These are phyloP conservation scores for Cotesia vestalis DNA, from an alignment of 1,140 invertebrate genomes.

Conservation along the genomic window DNA sequence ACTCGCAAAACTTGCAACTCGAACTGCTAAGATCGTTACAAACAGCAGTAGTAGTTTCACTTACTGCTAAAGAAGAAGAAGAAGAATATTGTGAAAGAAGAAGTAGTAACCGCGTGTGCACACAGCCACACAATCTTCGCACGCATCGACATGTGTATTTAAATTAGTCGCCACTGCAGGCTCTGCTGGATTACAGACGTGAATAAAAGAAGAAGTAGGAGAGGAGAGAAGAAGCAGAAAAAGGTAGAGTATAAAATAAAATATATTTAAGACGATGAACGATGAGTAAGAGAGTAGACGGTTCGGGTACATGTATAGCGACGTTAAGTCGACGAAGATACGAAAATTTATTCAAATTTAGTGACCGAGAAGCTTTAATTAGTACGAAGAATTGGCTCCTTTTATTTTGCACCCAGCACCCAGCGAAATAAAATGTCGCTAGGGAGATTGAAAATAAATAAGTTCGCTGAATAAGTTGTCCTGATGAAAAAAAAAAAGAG, in stretches of 20 bases:
- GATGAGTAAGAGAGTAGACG: neutral
- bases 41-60: neutral
- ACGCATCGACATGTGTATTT: conserved; percentile 66
- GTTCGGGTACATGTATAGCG: neutral
- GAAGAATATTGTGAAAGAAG: neutral
- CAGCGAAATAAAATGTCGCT: neutral
- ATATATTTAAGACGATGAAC: conserved; percentile 10
- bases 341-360: conserved; percentile 57
- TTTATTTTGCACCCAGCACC: neutral
- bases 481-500: conserved; percentile 17
- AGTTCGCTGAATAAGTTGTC: neutral
- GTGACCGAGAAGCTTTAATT: conserved; percentile 60
- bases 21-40: neutral
- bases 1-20: too few species aligned
- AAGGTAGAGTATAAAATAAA: neutral
- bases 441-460: neutral
- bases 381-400: conserved; percentile 35
- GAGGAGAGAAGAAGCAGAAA: too few species aligned
- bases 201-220: neutral
- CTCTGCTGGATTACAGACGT: conserved; percentile 32
- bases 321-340: neutral
- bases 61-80: too few species aligned
- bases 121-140: conserved; percentile 61
- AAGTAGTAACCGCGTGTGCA: conserved; percentile 29
- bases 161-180: conserved; percentile 62